These are phyloP conservation scores for Lochmaea crataegi DNA, from an alignment of 2,888 invertebrate species.

Conservation along the genomic window DNA sequence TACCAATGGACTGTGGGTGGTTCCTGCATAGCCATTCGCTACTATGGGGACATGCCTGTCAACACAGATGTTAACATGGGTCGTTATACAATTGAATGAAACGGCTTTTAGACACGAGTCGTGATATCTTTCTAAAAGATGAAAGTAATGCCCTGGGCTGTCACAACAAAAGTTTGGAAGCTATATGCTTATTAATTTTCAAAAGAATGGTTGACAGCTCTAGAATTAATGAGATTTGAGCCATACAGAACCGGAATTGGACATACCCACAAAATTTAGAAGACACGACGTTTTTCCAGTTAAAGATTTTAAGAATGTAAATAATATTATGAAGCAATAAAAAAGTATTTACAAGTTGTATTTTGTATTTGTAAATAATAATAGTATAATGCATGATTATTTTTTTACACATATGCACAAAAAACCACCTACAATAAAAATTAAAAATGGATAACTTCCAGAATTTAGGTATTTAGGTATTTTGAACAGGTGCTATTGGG, in stretches of 20 bases:
- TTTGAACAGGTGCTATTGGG: too few species aligned
- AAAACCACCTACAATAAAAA: too few species aligned
- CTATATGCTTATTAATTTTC: conserved; percentile 30
- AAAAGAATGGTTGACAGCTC: conserved; percentile 16
- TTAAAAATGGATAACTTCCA: too few species aligned
- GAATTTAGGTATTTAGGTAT: too few species aligned
- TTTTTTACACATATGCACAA: too few species aligned
- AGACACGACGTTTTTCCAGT: too few species aligned
- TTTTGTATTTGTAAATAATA: too few species aligned
- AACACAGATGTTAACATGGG: conserved; percentile 31
- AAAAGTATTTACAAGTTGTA: too few species aligned
- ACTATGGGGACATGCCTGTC: conserved; percentile 52
- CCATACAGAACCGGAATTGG: background rate
- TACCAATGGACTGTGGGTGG: conserved; percentile 29
- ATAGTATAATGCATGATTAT: too few species aligned
- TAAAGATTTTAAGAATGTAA: too few species aligned
- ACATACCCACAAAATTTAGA: too few species aligned
- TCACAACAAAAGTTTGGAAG: conserved; percentile 33
- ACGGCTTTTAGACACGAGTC: conserved; percentile 33
- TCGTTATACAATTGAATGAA: conserved; percentile 25
- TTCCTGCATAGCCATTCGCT: conserved; percentile 43
- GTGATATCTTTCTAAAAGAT: conserved; percentile 32
- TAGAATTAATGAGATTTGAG: conserved; percentile 33
- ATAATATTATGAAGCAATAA: too few species aligned
- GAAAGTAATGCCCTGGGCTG: conserved; percentile 11